phyloP scores from a whole-genome alignment of 2,888 invertebrate species.

The Coelinius sp. region DNA sequence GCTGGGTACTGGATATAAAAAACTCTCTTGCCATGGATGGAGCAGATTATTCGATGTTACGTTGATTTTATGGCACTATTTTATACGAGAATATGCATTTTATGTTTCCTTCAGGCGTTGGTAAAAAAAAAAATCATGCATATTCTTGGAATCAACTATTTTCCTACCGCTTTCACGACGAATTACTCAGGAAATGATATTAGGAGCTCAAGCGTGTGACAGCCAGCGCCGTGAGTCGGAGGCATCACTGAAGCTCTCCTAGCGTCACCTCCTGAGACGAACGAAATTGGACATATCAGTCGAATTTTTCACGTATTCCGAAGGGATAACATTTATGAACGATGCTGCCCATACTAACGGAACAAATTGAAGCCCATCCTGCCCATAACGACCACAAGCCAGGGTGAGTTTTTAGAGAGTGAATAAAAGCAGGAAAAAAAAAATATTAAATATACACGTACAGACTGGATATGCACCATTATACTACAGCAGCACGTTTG shows the following conservation, averaged over 20 bases:
- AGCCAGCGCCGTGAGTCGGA: background rate
- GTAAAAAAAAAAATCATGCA: conserved; percentile 48
- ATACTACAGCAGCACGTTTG: background rate
- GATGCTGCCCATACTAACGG: background rate
- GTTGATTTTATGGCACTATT: conserved; percentile 5
- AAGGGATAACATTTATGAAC: no score
- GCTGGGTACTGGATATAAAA: background rate
- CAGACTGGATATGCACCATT: conserved; percentile 12
- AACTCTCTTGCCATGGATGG: background rate
- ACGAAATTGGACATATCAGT: no score
- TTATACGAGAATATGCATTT: background rate
- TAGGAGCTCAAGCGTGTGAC: background rate
- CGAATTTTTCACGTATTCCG: background rate
- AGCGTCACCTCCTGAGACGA: no score
- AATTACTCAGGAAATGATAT: background rate
- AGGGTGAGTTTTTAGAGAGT: background rate
- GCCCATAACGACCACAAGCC: background rate
- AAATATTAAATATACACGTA: background rate
- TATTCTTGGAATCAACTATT: background rate
- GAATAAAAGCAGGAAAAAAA: background rate
- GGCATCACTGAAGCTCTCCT: background rate
- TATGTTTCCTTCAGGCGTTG: conserved; percentile 47
- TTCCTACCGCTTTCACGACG: background rate
- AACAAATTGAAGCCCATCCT: background rate
- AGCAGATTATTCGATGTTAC: conserved; percentile 12